Evolutionary conservation across 2,888 invertebrate genomes (phyloP), one percentile per base, ranked within the genome.

Genomic region (Carterocephalus palaemon): DNA sequence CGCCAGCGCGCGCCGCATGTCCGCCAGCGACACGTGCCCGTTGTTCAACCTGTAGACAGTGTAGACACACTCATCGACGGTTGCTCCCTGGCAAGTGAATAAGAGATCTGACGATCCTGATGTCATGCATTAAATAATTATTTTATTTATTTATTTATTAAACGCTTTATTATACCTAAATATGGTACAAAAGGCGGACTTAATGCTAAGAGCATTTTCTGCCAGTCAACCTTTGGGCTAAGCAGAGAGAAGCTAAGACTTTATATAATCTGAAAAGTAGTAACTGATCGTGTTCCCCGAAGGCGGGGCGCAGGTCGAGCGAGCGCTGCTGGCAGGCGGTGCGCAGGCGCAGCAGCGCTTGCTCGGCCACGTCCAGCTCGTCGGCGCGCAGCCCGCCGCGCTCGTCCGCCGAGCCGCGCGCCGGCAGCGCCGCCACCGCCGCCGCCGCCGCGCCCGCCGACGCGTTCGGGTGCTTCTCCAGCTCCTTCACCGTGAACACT

Each of bases 231-330:
- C n/a, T n/a, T n/a, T n/a, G n/a, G n/a, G n/a, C n/a, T n/a, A n/a
- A n/a, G n/a, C n/a, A n/a, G n/a, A n/a, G n/a, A n/a, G n/a, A n/a
- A n/a, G n/a, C n/a, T n/a, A n/a, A n/a, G n/a, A n/a, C n/a, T n/a
- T 9, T 8, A 23, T 9, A 5, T 22, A 22, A n/a, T n/a, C 2
- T 4, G 2, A 1, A 24, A 15, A 10, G 6, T 20, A 28, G 72
- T 67, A 58, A 93, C 93, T 87, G 89, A 67, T 94, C 94, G 57
- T 90, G 92, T 56, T 91, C 92, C 32, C 89, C 88, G 68, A 94
- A 94, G 50, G 90, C 89, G 0, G 92, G 91, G 51, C 92, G 89
- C 48, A 94, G 68, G 53, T 90, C 83, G 31, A 93, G 86, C 41
- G 91, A 70, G 50, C 92, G 87, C 62, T 90, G 90, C 31, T 75